Percentiles rank a stretch among this genome's conserved stretches.
These are phyloP conservation scores for Cynocephalus volans DNA, from an alignment of 2,113 vertebrate species.

Conservation along the genomic window DNA sequence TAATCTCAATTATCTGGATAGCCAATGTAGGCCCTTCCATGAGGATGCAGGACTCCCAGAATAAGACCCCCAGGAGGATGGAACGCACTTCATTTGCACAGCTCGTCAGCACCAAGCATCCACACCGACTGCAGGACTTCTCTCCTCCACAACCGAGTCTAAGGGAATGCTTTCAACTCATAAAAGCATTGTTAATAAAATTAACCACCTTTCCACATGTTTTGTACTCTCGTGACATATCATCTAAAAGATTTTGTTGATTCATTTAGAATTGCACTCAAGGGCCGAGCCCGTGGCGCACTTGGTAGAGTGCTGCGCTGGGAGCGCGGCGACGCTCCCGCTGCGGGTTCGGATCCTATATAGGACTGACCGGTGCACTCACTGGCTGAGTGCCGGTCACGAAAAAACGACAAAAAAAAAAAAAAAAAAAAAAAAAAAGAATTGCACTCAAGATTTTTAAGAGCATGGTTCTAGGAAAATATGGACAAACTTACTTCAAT, in stretches of 20 bases:
- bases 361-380: no score
- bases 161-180: slow-evolving; percentile 24
- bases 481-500: background rate
- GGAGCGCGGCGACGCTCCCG: no score
- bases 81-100: background rate
- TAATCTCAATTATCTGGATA: background rate
- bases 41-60: background rate
- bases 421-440: no score
- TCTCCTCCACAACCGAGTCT: background rate
- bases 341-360: no score
- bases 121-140: background rate
- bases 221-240: background rate
- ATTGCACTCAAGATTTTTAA: slow-evolving; percentile 43
- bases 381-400: no score
- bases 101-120: background rate
- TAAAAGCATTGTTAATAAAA: slow-evolving; percentile 17
- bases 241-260: background rate
- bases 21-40: background rate
- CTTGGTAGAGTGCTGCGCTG: no score
- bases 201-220: background rate
- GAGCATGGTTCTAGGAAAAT: background rate
- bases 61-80: background rate
- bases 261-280: slow-evolving; percentile 28
- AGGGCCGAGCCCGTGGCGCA: no score
- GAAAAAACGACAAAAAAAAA: no score